Evolutionary conservation across 2,888 invertebrate genomes (phyloP), one percentile per base, ranked within the genome.

Genomic region (Torymus texanus): DNA sequence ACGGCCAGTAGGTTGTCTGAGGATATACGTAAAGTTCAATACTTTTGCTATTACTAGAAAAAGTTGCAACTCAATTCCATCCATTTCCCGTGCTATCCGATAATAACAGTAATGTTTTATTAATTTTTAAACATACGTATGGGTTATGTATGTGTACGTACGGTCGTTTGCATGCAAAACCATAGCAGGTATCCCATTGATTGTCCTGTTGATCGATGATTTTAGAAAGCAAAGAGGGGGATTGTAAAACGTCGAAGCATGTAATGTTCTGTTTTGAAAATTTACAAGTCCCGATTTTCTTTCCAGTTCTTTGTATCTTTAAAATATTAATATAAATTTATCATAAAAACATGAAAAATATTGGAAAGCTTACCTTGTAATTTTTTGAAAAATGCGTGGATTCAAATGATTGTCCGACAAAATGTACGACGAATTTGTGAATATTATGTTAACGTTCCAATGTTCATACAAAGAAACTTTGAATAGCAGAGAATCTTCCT

Each of bases 1-100:
- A 14, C 29, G 29, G 41, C 86, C 83, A 11, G 77, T 77, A 2
- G 88, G 86, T 58, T 84, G 84, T 61, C 84, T 84, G 53, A 88
- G 78, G 0, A 79, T 84, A 85, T 86, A 89, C 2, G 86, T 86
- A 41, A 89, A 89, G 82, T 89, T 89, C 41, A 89, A 67, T 65
- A 83, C 83, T 21, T 88, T 83, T 3, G 89, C 88, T 13, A 89
- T 83, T 13, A 87, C 66, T 66, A 86, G 18, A 75, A 89, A 88
- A 56, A 89, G 65, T 56, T 84, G 81, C 41, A 86, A 21, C 63
- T 89, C 89, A 56, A 88, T 82, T n/a, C 89, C 89, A 51, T 89
- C 88, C 29, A 82, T 79, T 78, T 88, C 88, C 0, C n/a, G 8
- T 50, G 41, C 41, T 41, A 41, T 85, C 88, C 87, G 5, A 29